These are phyloP conservation scores for Nasonovia ribisnigri DNA, from an alignment of 2,888 invertebrate species.

Conservation along the genomic window DNA sequence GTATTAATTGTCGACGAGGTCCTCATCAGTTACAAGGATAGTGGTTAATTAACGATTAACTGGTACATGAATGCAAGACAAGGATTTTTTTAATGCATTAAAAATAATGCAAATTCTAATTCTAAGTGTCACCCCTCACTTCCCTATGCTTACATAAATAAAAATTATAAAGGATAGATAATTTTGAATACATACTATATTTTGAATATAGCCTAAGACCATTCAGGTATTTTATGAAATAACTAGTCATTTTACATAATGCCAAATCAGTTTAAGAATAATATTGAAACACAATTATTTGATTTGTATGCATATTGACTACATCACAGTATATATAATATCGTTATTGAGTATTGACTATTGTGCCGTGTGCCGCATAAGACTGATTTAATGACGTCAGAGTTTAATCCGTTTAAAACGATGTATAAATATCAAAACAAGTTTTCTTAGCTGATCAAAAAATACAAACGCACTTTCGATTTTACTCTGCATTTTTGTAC, in stretches of 20 bases:
- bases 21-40: neutral
- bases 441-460: neutral
- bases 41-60: neutral
- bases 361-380: neutral
- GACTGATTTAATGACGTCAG: slow-evolving; percentile 9
- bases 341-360: too few species aligned
- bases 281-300: neutral
- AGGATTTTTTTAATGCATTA: neutral
- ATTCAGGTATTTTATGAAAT: neutral
- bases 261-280: neutral
- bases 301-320: neutral
- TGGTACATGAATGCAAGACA: neutral
- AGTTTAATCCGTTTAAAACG: neutral
- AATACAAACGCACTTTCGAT: neutral
- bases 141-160: neutral
- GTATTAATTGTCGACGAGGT: neutral
- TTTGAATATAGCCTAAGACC: neutral
- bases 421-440: neutral
- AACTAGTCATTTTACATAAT: neutral
- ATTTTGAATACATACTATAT: neutral
- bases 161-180: neutral
- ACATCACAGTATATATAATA: too few species aligned
- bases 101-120: neutral
- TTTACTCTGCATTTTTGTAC: neutral
- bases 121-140: neutral